Percentiles rank a stretch among this genome's conserved stretches.
Conservation (phyloP, 2,797 vertebrate genomes). For the Bradypodion ventrale region DNA sequence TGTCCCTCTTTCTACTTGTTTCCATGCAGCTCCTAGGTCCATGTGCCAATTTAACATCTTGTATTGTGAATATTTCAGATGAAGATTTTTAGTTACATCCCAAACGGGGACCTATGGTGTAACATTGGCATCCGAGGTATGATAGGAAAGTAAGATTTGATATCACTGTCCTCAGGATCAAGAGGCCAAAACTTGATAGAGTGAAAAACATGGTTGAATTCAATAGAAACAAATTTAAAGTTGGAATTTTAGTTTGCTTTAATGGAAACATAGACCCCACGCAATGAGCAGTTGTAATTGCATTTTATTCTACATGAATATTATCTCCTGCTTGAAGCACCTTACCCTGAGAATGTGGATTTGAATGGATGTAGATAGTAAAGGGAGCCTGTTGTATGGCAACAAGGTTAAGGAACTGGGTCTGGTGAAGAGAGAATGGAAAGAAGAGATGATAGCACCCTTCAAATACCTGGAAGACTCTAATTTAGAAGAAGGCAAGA, state of each 20-base stretch:
- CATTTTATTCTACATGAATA: background rate
- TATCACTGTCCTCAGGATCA: background rate
- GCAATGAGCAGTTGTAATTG: background rate
- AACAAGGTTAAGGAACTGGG: background rate
- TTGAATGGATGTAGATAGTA: background rate
- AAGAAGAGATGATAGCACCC: background rate
- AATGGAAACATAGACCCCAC: background rate
- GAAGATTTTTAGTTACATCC: background rate
- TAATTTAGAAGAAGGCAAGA: background rate
- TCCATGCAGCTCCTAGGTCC: background rate
- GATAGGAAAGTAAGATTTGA: background rate
- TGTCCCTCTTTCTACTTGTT: background rate
- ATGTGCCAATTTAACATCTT: background rate
- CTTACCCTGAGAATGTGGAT: background rate
- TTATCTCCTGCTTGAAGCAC: background rate
- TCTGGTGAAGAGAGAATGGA: background rate
- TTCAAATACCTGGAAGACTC: background rate
- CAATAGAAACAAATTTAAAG: background rate
- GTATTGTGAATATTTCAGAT: background rate
- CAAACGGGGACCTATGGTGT: background rate
- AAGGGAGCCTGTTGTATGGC: background rate
- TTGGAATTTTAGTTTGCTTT: background rate
- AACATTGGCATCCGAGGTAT: background rate
- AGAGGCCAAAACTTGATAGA: background rate
- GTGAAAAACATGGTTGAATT: background rate